Evolutionary conservation across 2,113 vertebrate species (phyloP).

Genomic region (Casuarius casuarius): DNA sequence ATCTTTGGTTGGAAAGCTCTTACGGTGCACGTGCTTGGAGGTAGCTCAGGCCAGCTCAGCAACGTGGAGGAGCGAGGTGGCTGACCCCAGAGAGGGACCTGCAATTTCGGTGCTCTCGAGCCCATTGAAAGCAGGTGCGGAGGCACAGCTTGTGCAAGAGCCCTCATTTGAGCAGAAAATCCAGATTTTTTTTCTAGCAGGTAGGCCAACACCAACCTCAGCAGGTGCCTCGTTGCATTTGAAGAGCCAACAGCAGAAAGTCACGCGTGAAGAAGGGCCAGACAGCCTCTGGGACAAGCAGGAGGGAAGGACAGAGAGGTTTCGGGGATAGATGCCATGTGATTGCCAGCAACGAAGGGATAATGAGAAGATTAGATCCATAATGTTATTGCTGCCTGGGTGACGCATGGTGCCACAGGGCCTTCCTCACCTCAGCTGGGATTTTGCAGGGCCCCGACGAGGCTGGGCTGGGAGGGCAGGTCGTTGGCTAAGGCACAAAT

Average conservation of each 20-base stretch:
- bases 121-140: neutral
- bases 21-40: neutral
- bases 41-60: neutral
- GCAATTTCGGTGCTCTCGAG: neutral
- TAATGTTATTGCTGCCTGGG: neutral
- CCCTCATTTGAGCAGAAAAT: neutral
- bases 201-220: neutral
- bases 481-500: neutral
- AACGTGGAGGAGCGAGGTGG: neutral
- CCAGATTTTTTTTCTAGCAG: neutral
- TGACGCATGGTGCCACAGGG: neutral
- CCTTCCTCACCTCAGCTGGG: rapidly evolving
- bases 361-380: neutral
- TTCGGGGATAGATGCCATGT: neutral
- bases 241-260: too few species aligned
- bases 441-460: neutral
- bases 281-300: too few species aligned
- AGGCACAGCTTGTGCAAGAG: neutral
- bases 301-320: neutral
- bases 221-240: too few species aligned
- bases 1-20: neutral
- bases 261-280: too few species aligned
- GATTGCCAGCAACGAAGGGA: neutral
- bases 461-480: neutral
- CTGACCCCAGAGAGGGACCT: neutral